phyloP scores from a whole-genome alignment of 2,113 vertebrate genomes.

The Carassius carassius region DNA sequence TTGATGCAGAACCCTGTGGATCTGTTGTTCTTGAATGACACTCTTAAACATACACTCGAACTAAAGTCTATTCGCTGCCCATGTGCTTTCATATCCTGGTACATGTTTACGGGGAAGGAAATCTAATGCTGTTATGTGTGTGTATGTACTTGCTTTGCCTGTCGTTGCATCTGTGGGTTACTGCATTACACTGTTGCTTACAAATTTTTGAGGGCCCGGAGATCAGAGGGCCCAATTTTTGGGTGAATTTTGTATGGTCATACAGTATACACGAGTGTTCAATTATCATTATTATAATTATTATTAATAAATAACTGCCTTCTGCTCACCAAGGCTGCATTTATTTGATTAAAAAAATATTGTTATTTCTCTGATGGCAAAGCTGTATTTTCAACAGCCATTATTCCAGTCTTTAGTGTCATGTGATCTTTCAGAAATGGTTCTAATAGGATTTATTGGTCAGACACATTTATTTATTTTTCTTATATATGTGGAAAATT shows the following conservation, averaged over 20 bases:
- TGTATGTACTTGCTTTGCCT: not conserved
- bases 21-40: conserved; percentile 44
- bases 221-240: not conserved
- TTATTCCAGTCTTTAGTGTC: no score
- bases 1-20: conserved; percentile 39
- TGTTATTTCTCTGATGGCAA: no score
- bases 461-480: no score
- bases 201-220: not conserved
- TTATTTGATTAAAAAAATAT: not conserved
- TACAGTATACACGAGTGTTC: not conserved
- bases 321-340: not conserved
- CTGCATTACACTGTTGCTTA: not conserved
- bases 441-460: no score
- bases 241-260: not conserved
- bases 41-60: conserved; percentile 15
- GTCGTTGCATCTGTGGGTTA: not conserved
- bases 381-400: no score
- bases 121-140: not conserved
- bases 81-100: not conserved
- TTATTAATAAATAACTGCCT: no score
- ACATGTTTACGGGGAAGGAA: conserved; percentile 2
- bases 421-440: no score
- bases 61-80: not conserved
- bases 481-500: no score
- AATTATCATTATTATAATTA: no score